phyloP scores from a whole-genome alignment of 2,888 invertebrate genomes.

The Tetragonisca angustula region DNA sequence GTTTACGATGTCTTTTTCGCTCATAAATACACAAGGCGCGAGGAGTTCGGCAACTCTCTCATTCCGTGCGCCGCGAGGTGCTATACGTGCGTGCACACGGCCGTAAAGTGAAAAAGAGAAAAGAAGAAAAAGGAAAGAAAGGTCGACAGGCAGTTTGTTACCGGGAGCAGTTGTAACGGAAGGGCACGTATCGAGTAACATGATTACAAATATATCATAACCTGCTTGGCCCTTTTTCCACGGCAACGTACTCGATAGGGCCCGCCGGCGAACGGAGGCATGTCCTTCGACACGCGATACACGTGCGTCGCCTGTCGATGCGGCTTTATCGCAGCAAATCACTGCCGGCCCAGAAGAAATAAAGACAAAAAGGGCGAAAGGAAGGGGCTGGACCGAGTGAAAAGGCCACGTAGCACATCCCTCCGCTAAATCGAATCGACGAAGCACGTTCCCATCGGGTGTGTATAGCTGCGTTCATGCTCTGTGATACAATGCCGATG shows the following conservation, averaged over 20 bases:
- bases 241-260: conserved; percentile 49
- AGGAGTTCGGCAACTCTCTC: conserved; percentile 47
- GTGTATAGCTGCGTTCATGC: conserved; percentile 19
- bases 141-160: conserved; percentile 78
- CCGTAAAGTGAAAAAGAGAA: conserved; percentile 56
- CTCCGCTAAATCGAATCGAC: conserved; percentile 68
- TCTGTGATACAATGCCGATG: conserved; percentile 23
- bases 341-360: conserved; percentile 71
- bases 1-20: conserved; percentile 15
- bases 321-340: conserved; percentile 81
- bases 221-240: conserved; percentile 66
- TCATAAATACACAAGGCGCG: conserved; percentile 42
- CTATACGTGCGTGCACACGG: conserved; percentile 48
- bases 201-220: conserved; percentile 84
- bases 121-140: conserved; percentile 27
- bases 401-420: conserved; percentile 65
- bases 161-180: conserved; percentile 82
- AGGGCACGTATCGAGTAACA: conserved; percentile 81
- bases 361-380: conserved; percentile 62
- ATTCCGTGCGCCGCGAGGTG: conserved; percentile 37
- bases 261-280: conserved; percentile 32
- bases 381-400: conserved; percentile 33
- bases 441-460: conserved; percentile 42
- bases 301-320: conserved; percentile 82
- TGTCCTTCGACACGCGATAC: conserved; percentile 77